Base-by-base conservation (phyloP, 2,888 invertebrate species). In the Hirudinaria manillensis region DNA sequence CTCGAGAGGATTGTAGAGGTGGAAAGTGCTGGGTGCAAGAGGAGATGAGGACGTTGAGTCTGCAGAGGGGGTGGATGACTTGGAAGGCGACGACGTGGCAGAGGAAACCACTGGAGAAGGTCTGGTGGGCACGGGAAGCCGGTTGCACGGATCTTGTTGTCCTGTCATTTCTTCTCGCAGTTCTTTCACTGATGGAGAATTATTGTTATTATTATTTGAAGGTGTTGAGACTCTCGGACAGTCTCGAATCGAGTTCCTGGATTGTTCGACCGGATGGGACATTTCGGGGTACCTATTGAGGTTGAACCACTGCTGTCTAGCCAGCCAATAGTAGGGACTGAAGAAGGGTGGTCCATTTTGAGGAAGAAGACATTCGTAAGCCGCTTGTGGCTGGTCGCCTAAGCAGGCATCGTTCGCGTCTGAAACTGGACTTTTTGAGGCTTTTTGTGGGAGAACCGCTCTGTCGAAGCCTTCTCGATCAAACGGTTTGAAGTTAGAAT, bases 1-100 rank as follows among this genome's bases (percentile, higher is more conserved):
- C 24, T 73, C 73, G 32, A 73, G 32, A 10, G 73, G 27, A 34
- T 73, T 61, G 73, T 65, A 73, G 32, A 65, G 45, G 38, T 61
- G 34, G 61, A 32, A 68, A 10, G 68, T 24, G 32, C 29, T 34
- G 3, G 3, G 68, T n/a, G 68, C n/a, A n/a, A n/a, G 68, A 7
- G 68, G 68, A 2, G 68, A 68, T 29, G 68, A 68, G 68, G 68
- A 34, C 21, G 61, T 19, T 2, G 68, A 68, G 36, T 68, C 32
- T 29, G 29, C 32, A 29, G 68, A 68, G 4, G 68, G 36, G 7
- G 68, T 34, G n/a, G 68, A 68, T 34, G 68, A 68, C 32, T 34
- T 34, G n/a, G 68, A 68, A 34, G 68, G 36, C 16, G 68, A 68
- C 13, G 68, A 61, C 2, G 29, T 10, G 24, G 61, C 24, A 27